Base-by-base conservation (phyloP, 2,113 vertebrate species). In the Serilophus lunatus region DNA sequence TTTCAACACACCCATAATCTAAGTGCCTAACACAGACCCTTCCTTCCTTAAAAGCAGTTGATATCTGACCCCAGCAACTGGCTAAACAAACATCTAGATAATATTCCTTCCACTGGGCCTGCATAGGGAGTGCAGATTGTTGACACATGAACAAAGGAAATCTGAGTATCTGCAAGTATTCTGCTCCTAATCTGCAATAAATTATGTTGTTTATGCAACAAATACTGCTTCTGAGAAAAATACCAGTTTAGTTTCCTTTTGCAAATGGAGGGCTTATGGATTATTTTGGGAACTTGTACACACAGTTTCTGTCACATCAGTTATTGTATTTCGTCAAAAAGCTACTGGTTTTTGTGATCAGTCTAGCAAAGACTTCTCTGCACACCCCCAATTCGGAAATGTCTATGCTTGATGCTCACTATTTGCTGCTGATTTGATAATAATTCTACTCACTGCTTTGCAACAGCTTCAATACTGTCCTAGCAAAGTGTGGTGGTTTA, bases 41-140 rank as follows among this genome's bases (percentile, higher is more conserved):
- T 71, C 33, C 36, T 57, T 84, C 33, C 33, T 66, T 56, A 71
- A 82, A 20, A 86, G 49, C 18, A 50, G 13, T 11, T 44, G 16
- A 13, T 61, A 53, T 16, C 53, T 3, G 2, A 66, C 12, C 42
- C 33, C 60, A 79, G 51, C 5, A 8, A n/a, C 0, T 50, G 20
- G 8, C n/a, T 44, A 10, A 44, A 83, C 13, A 76, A 82, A 38
- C 12, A 57, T 10, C 49, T 72, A 56, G 49, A 60, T n/a, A 44
- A 72, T 44, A 13, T n/a, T 68, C 42, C 13, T 86, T 22, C 44
- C 24, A 3, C 42, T 2, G 1, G 20, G 13, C 38, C 35, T 84
- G 44, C 18, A 47, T 35, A 38, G 11, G 33, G 20, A 63, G 9
- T 2, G 2, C 2, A 2, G 42, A 68, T 12, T 1, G 8, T 20